Evolutionary conservation across 2,888 invertebrate genomes (phyloP), one percentile per base, ranked within the genome.

Genomic region (Apodemia mormo): DNA sequence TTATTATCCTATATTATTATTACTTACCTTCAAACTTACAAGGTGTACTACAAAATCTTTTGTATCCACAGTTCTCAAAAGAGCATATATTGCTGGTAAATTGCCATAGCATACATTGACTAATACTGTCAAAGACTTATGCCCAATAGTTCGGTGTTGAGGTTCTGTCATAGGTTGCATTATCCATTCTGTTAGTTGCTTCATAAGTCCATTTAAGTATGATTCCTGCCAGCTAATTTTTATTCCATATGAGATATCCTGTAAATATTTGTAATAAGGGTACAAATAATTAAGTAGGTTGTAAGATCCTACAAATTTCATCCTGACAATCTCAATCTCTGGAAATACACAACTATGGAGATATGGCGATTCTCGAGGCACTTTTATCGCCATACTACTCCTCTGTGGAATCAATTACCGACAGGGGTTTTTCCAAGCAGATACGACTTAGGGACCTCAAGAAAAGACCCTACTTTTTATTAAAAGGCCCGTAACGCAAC

Each of bases 81-180:
- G 88, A 0, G 96, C 94, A 79, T 96, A 96, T 58, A 96, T 94
- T 0, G 96, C 96, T 0, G 96, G 95, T 71, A 96, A 86, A 84
- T 97, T 97, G 75, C 96, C 96, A 80, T 96, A 96, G 83, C 97
- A 97, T 3, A 97, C 86, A 89, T 97, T 97, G 0, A 96, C 96
- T 0, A 97, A 85, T 14, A 97, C 95, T 0, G 96, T 96, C 0
- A 97, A 88, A 0, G 91, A 91, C 64, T 88, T 90, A 71, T 94
- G 94, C 2, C 93, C 93, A 12, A 94, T 92, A 2, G 91, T 88
- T 2, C 84, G 79, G 1, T 85, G 83, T 67, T 88, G 89, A 0
- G 88, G 77, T 49, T 94, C 94, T 0, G 80, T 81, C 79, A 94
- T 93, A 0, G 94, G 93, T 56, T 87, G 85, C 0, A 85, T 87